Base-by-base conservation (phyloP, 2,888 invertebrate genomes). In the Alcis repandata region DNA sequence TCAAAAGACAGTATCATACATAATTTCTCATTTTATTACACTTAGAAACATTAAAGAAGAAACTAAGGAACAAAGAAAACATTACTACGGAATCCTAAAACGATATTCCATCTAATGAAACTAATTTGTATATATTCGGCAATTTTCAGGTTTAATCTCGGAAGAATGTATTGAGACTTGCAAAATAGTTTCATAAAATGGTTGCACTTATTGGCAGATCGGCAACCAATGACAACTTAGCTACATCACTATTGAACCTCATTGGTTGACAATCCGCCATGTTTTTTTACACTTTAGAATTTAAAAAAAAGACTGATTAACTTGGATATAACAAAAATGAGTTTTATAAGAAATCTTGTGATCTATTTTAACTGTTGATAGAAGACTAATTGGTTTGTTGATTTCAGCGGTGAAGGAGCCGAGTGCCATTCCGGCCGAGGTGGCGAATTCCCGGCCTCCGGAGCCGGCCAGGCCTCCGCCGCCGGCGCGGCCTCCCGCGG, bases 381-480 rank as follows among this genome's bases (percentile, higher is more conserved):
- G 22, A 10, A 7, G 7, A 13, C 3, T 32, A 41, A 10, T 27
- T 2, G 58, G 36, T 54, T 63, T 58, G 72, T 71, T 72, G 54
- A 54, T 86, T 91, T 71, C 86, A 90, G 91, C 81, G 58, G 75
- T 46, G 68, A 90, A 84, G 67, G 91, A 91, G 15, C 82, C 85
- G 0, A 78, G 75, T 41, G 67, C 83, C n/a, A 81, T 70, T 64
- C 85, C 40, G 36, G 69, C 63, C 57, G 92, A 90, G 68, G 85
- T 80, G 8, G 80, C 83, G 6, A 83, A 80, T 66, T 79, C 86
- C 0, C 79, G 89, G 36, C 90, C 91, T 0, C 89, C 90, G 0
- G 91, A 91, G 77, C 89, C 89, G 1, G 78, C 74, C 2, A 83
- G 91, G 7, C 91, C 88, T 1, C 90, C 88, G 70, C 86, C 83